Conservation (phyloP, 2,797 vertebrate species). For the Syncerus caffer region DNA sequence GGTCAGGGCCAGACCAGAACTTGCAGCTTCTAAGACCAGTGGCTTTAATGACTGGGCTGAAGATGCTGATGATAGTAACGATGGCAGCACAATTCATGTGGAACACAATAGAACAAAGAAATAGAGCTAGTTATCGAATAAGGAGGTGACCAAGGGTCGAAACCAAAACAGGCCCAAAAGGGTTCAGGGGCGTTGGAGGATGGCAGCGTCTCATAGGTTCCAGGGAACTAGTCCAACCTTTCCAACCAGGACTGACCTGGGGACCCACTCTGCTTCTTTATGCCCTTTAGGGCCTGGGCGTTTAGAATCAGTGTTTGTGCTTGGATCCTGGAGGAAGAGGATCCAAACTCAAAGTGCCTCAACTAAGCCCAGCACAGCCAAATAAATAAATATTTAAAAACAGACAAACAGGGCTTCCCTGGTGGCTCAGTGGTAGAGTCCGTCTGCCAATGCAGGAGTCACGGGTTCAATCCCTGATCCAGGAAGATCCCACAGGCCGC, state of each 20-base stretch:
- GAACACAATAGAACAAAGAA: not conserved
- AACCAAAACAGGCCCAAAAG: not conserved
- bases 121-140: too few species aligned
- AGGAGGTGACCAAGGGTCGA: not conserved
- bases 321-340: not conserved
- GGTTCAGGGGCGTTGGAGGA: not conserved
- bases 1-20: not conserved
- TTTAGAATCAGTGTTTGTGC: not conserved
- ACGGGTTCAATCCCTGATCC: not conserved
- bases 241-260: not conserved
- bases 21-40: not conserved
- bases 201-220: not conserved
- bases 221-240: not conserved
- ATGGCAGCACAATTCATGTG: not conserved
- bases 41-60: not conserved
- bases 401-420: not conserved
- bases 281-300: fast-evolving
- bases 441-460: not conserved
- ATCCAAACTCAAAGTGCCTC: not conserved
- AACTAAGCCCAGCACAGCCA: not conserved
- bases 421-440: not conserved
- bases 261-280: not conserved
- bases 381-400: not conserved
- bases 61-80: not conserved
- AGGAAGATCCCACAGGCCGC: not conserved